phyloP scores from a whole-genome alignment of 37 sponge, comb jelly and placozoan species.

The Beroe forskalii region DNA sequence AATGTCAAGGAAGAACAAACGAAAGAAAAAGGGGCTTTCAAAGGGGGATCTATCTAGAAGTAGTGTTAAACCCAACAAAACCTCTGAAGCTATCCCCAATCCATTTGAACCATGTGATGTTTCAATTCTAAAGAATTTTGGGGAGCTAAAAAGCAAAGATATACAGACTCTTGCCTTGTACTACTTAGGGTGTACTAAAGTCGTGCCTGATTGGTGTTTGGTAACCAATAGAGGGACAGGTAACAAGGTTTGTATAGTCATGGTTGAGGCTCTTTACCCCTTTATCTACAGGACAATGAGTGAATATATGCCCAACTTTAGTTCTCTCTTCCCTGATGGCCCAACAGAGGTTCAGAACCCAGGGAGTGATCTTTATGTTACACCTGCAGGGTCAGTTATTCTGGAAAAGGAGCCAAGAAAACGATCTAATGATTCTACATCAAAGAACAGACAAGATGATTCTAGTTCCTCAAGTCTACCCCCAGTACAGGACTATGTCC shows the following conservation, averaged over 20 bases:
- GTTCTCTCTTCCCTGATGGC: constrained; percentile 8
- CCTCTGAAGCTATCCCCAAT: neutral
- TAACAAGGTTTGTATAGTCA: constrained; percentile 29
- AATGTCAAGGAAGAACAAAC: constrained; percentile 46
- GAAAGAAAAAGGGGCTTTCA: constrained; percentile 41
- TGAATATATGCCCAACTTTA: constrained; percentile 36
- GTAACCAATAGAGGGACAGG: constrained; percentile 51
- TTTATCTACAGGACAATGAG: constrained; percentile 50
- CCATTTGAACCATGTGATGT: constrained; percentile 53
- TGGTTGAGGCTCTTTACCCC: constrained; percentile 59
- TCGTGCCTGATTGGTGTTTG: constrained; percentile 43
- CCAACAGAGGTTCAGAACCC: constrained; percentile 42
- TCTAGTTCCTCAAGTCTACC: neutral
- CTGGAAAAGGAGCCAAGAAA: constrained; percentile 50
- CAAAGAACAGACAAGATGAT: neutral
- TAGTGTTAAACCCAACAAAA: neutral
- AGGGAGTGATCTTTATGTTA: constrained; percentile 54
- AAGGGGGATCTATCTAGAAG: constrained; percentile 13
- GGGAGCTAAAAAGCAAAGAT: constrained; percentile 58
- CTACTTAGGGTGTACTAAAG: constrained; percentile 28
- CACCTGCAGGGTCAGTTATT: constrained; percentile 45
- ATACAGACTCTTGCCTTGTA: constrained; percentile 37
- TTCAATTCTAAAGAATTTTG: constrained; percentile 45
- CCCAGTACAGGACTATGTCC: constrained; percentile 43
- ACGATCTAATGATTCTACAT: constrained; percentile 23